Conservation (phyloP, 1,140 invertebrate genomes). For the Drosophila pallidifrons region DNA sequence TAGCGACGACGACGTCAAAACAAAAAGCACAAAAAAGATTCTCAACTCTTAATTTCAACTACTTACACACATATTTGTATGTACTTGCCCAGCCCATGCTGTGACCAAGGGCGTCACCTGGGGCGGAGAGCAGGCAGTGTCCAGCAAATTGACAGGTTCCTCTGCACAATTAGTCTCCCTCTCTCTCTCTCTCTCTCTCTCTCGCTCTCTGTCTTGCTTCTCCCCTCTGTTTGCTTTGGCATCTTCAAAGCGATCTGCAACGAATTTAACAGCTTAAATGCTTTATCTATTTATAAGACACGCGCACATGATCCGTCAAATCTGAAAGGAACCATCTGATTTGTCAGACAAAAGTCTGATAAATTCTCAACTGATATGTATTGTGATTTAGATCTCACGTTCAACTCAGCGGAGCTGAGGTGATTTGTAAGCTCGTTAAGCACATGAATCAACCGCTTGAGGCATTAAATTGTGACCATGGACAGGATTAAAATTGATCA, state of each 20-base stretch:
- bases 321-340: too few relatives aligned
- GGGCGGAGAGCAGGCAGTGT: slow-evolving; percentile 22
- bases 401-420: background rate
- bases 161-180: slow-evolving; percentile 68
- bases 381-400: background rate
- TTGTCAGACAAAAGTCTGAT: too few relatives aligned
- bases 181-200: slow-evolving; percentile 36
- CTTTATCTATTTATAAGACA: slow-evolving; percentile 1
- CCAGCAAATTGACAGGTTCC: slow-evolving; percentile 52
- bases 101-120: slow-evolving; percentile 17
- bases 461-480: background rate
- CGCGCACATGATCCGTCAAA: background rate
- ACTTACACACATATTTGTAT: slow-evolving; percentile 60
- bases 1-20: slow-evolving; percentile 62
- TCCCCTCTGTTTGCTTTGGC: slow-evolving; percentile 65
- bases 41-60: slow-evolving; percentile 75
- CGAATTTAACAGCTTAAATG: background rate
- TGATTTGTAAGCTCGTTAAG: slow-evolving; percentile 5
- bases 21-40: slow-evolving; percentile 25
- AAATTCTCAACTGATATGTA: too few relatives aligned
- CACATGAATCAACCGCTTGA: background rate
- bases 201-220: slow-evolving; percentile 10
- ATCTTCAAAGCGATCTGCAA: slow-evolving; percentile 33
- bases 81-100: slow-evolving; percentile 7
- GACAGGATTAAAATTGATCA: background rate